Evolutionary conservation across 2,888 invertebrate genomes (phyloP), one percentile per base, ranked within the genome.

Genomic region (Odontocolon sp.): DNA sequence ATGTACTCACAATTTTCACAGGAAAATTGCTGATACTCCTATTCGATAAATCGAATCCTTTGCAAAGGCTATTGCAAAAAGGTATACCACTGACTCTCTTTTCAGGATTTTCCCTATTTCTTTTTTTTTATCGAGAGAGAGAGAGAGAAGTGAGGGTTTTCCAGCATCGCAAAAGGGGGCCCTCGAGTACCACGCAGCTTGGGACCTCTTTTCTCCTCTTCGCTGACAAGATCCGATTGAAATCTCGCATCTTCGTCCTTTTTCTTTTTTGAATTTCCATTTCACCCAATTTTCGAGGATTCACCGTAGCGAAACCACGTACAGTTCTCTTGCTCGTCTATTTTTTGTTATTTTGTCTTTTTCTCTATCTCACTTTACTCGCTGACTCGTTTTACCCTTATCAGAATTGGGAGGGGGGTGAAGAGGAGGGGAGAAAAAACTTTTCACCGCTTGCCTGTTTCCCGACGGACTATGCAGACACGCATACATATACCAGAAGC

Each of bases 251-350:
- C 67, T 11, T 45, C 42, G 40, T 36, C 5, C 36, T 70, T 47
- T 57, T 61, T 71, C 36, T 50, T 68, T 36, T 56, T 38, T 67
- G 68, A 77, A 77, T 72, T 72, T 77, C 77, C 77, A 77, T 77
- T 61, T 68, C 59, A 57, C 77, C 57, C 77, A 69, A 77, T 77
- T 77, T 64, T 77, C 68, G 50, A 63, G 50, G 59, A 68, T 72
- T 77, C 72, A 40, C 68, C 72, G 23, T 63, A 57, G 64, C 77
- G 63, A 68, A 72, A 77, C 68, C 63, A 6, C 38, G 57, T 38
- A 52, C 66, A 64, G 31, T 38, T 68, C 9, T 64, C 28, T 42
- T 21, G 33, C 23, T 42, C 21, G 21, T 69, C 42, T 36, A 57
- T 75, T 59, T 28, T 21, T 40, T 61, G 42, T 36, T 54, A 56